Base-by-base conservation (phyloP, 2,113 vertebrate species). In the Thamnophis sirtalis region DNA sequence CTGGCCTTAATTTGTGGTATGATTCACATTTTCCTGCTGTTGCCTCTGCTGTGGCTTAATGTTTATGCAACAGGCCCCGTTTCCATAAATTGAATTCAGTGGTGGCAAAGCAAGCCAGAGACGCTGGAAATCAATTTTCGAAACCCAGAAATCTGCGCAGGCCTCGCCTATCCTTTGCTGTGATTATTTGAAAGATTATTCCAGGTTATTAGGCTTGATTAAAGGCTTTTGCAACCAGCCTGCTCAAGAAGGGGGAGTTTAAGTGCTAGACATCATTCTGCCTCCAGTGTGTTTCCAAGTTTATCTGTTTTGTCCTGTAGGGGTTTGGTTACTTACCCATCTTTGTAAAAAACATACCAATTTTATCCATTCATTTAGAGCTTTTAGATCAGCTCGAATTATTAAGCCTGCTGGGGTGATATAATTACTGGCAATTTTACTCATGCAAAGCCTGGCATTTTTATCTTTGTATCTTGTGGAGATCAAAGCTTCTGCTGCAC, bases 131-230 rank as follows among this genome's bases (percentile, higher is more conserved):
- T 86, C 91, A 84, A 0, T 89, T 95, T 94, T 93, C 11, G 0
- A 94, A 55, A 93, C 88, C 7, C n/a, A 49, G 51, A 87, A 91
- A 38, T 56, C n/a, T 50, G 5, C 88, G 19, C 3, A 86, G 84
- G 86, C 91, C 93, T n/a, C 43, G 89, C 43, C 92, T 94, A 94
- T 95, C 94, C 96, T 96, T 94, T 56, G 89, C 60, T 93, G 95
- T 92, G 92, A 96, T 97, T 96, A 93, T 96, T 94, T 94, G 95
- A 91, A 93, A 95, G 95, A 96, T 96, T 96, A 94, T 95, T 94
- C 63, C 94, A 95, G 93, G 94, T 97, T 95, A 94, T 95, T 94
- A 94, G 94, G 93, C 96, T 95, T 96, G 95, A 97, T 96, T 94
- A 97, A 95, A 93, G 95, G 95, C 95, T 96, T 97, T 96, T 93